These are phyloP conservation scores for Sebastes variabilis DNA, from an alignment of 2,797 vertebrate species.

Conservation along the genomic window DNA sequence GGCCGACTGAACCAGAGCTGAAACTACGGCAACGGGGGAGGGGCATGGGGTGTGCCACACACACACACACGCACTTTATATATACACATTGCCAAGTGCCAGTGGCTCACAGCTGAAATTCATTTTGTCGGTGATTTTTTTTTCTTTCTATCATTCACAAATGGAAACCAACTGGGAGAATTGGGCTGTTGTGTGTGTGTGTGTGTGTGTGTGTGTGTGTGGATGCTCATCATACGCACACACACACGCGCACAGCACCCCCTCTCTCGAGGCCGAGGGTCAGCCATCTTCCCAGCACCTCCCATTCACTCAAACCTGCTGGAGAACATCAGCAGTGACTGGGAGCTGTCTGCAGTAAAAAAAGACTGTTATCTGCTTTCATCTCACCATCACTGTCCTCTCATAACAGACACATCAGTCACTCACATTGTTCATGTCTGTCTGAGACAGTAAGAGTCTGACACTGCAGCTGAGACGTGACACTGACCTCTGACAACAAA, in stretches of 20 bases:
- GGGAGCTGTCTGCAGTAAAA: constrained; percentile 25
- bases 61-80: not conserved
- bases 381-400: not conserved
- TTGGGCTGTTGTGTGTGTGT: not conserved
- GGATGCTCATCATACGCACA: not conserved
- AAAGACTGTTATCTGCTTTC: constrained; percentile 21
- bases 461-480: not conserved
- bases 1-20: no score
- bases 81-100: constrained; percentile 32
- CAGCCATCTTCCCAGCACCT: constrained; percentile 52
- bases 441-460: not conserved
- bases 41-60: not conserved
- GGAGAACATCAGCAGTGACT: constrained; percentile 8
- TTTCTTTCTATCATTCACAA: constrained; percentile 42
- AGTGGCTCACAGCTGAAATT: constrained; percentile 53
- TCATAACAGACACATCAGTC: constrained; percentile 33
- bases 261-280: constrained; percentile 10
- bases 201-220: not conserved
- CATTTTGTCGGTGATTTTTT: constrained; percentile 52
- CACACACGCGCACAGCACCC: not conserved
- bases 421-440: constrained; percentile 6
- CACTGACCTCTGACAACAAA: constrained; percentile 8
- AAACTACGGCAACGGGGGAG: no score
- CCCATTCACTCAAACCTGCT: constrained; percentile 25
- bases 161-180: constrained; percentile 19